Base-by-base conservation (phyloP, 2,888 invertebrate genomes). In the Muscina levida region DNA sequence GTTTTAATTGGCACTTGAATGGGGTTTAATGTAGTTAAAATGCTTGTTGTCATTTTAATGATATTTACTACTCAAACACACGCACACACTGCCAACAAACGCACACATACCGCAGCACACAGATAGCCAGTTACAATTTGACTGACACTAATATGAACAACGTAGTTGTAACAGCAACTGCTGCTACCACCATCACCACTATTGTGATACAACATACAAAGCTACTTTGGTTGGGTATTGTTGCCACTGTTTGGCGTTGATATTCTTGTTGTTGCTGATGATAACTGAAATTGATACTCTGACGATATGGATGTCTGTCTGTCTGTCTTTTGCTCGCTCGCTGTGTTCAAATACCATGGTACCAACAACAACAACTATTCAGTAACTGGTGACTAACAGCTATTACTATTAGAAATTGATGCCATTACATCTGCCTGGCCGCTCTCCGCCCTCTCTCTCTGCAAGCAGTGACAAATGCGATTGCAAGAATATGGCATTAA, bases 1-100 rank as follows among this genome's bases (percentile, higher is more conserved):
- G 81, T 81, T 81, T 81, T 81, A 81, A 81, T 81, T 81, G 77
- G 81, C 77, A 75, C 81, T 81, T 81, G 77, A 81, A 81, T 75
- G 81, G 81, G 74, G 48, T 81, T 81, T 77, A 77, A 81, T 81
- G 81, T 81, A 81, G 81, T 81, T 77, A 77, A 71, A 81, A 77
- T 77, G 81, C 77, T 68, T 77, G 81, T 81, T 68, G 81, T 81
- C 74, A 77, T 77, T 77, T 62, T 75, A 81, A 77, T 77, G 72
- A 62, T 77, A 81, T 81, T 81, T 75, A 53, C 53, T 53, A 22
- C 24, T 22, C 53, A 53, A n/a, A n/a, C 53, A 53, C 53, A 53
- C 24, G 22, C 53, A 24, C 11, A 53, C 53, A 53, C 22, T 11
- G 6, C 48, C n/a, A 17, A 48, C 4, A 24, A 5, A 11, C 53